Conservation (phyloP, 2,888 invertebrate genomes). For the Tipula lateralis region DNA sequence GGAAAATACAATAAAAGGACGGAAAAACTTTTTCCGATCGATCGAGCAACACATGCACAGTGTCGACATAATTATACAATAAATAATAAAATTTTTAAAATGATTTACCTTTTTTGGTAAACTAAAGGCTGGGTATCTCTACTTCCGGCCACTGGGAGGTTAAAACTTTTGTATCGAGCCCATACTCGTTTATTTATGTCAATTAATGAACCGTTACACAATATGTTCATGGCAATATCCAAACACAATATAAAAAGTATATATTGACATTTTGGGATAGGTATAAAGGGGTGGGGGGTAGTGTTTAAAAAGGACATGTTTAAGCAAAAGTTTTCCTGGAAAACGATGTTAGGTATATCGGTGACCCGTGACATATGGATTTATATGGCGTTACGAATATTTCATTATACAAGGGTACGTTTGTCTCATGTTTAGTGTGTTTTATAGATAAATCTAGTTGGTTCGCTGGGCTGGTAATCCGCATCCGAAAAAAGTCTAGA, state of each 20-base stretch:
- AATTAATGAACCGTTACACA: neutral
- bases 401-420: too few relatives aligned
- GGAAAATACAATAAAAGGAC: neutral
- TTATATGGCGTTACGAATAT: too few relatives aligned
- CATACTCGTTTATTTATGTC: neutral
- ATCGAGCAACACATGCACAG: neutral
- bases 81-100: neutral
- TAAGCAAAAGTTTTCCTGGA: too few relatives aligned
- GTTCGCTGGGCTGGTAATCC: too few relatives aligned
- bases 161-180: neutral
- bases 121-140: neutral
- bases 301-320: too few relatives aligned
- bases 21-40: neutral
- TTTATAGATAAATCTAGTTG: too few relatives aligned
- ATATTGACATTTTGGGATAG: neutral
- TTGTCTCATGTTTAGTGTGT: too few relatives aligned
- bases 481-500: too few relatives aligned
- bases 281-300: neutral
- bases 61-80: neutral
- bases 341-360: too few relatives aligned
- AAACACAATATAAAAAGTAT: too few relatives aligned
- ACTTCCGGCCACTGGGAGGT: neutral
- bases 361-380: too few relatives aligned
- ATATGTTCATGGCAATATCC: neutral
- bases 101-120: too few relatives aligned